phyloP scores from a whole-genome alignment of 1,140 invertebrate genomes.

The Metaphire vulgaris region DNA sequence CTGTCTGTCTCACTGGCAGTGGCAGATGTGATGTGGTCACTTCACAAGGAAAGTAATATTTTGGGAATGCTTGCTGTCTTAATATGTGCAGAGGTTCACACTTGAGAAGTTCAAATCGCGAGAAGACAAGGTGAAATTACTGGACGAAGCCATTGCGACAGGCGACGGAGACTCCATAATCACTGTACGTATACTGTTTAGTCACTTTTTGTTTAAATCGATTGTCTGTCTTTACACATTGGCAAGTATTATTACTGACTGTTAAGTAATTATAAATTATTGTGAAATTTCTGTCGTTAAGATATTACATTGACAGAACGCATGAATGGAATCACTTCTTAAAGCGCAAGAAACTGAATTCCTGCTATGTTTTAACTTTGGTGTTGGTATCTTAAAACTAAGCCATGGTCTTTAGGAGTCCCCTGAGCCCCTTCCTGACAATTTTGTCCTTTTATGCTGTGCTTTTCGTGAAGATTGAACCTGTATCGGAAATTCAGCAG shows the following conservation, averaged over 20 bases:
- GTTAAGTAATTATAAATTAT: too few relatives aligned
- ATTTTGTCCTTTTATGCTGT: too few relatives aligned
- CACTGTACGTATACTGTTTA: conserved; percentile 37
- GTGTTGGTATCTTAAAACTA: too few relatives aligned
- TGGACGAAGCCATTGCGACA: conserved; percentile 44
- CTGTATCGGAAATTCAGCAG: too few relatives aligned
- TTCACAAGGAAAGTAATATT: background rate
- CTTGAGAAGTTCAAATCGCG: conserved; percentile 47
- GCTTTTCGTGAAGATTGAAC: too few relatives aligned
- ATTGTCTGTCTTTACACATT: too few relatives aligned
- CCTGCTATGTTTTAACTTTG: too few relatives aligned
- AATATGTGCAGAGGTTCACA: conserved; percentile 41
- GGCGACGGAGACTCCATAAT: conserved; percentile 51
- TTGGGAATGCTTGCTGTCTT: too few relatives aligned
- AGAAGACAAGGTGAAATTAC: conserved; percentile 46
- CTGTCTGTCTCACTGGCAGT: background rate
- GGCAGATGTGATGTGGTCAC: background rate
- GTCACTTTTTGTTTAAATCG: background rate
- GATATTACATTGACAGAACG: background rate
- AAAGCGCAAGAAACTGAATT: background rate
- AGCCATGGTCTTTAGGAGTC: too few relatives aligned
- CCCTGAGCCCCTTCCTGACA: too few relatives aligned
- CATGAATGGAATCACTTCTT: background rate
- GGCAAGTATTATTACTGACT: too few relatives aligned
- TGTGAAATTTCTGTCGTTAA: background rate